These are phyloP conservation scores for Cerceris rybyensis DNA, from an alignment of 2,888 invertebrate genomes.

Conservation along the genomic window DNA sequence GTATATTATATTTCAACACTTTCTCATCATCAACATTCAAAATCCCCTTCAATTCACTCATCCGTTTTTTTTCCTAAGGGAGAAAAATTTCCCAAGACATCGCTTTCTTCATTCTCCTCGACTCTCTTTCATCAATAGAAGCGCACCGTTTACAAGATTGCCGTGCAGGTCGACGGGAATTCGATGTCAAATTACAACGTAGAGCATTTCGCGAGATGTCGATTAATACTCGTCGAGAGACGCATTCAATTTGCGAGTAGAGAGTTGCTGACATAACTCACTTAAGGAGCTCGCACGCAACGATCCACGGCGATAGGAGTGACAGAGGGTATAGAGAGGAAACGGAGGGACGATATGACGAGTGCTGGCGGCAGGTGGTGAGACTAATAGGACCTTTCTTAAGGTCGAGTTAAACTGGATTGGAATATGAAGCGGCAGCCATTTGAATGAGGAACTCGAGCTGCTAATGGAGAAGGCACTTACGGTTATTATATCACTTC, in stretches of 20 bases:
- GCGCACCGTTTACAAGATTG: neutral
- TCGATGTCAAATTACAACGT: constrained; percentile 35
- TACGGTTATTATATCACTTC: constrained; percentile 64
- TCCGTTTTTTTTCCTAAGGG: no score
- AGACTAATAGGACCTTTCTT: constrained; percentile 68
- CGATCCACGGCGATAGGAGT: constrained; percentile 22
- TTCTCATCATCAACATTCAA: no score
- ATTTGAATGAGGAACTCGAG: constrained; percentile 65
- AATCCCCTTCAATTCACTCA: no score
- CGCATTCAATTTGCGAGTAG: constrained; percentile 54
- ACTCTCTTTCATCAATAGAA: no score
- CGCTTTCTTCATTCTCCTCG: no score
- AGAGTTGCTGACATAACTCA: constrained; percentile 55
- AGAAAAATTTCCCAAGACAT: no score
- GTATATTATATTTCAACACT: no score
- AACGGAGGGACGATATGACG: constrained; percentile 30
- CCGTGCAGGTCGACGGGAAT: constrained; percentile 11
- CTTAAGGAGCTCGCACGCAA: constrained; percentile 58
- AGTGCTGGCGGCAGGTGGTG: constrained; percentile 62
- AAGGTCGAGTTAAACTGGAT: constrained; percentile 60
- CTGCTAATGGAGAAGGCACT: constrained; percentile 64
- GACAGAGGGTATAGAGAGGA: constrained; percentile 5
- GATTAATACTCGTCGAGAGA: constrained; percentile 57
- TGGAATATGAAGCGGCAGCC: constrained; percentile 59
- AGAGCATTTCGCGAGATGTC: constrained; percentile 49